phyloP scores from a whole-genome alignment of 2,113 vertebrate genomes.

The Bungarus multicinctus region DNA sequence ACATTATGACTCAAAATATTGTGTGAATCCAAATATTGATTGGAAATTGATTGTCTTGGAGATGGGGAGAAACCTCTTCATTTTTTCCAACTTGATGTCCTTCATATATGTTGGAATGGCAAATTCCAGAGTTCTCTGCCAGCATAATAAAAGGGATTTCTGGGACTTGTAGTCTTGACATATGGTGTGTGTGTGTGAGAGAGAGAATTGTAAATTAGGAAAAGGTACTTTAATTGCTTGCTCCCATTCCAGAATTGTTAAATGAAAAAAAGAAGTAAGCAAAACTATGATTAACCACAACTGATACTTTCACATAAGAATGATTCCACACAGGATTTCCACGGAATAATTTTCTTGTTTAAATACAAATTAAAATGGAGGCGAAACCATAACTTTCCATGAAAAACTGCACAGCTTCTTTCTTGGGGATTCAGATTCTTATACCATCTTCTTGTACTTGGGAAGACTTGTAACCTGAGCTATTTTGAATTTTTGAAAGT shows the following conservation, averaged over 20 bases:
- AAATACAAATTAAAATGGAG: neutral
- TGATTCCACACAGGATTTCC: neutral
- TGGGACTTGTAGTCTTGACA: neutral
- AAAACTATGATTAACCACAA: neutral
- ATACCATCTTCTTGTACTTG: neutral
- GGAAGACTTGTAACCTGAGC: neutral
- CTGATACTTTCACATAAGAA: neutral
- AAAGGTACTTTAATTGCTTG: neutral
- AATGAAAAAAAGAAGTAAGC: neutral
- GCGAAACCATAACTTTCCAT: neutral
- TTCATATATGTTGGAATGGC: neutral
- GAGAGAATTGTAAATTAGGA: neutral
- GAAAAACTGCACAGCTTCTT: neutral
- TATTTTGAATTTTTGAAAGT: neutral
- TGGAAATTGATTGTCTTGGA: neutral
- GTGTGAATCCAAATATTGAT: neutral
- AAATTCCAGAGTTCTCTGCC: neutral
- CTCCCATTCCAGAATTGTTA: neutral
- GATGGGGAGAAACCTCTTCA: neutral
- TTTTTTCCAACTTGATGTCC: neutral
- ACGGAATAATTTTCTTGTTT: neutral
- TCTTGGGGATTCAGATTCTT: neutral
- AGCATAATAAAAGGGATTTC: neutral
- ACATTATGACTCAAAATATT: neutral
- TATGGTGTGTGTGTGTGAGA: neutral